Conservation (phyloP, 2,113 vertebrate genomes). For the Orycteropus afer region DNA sequence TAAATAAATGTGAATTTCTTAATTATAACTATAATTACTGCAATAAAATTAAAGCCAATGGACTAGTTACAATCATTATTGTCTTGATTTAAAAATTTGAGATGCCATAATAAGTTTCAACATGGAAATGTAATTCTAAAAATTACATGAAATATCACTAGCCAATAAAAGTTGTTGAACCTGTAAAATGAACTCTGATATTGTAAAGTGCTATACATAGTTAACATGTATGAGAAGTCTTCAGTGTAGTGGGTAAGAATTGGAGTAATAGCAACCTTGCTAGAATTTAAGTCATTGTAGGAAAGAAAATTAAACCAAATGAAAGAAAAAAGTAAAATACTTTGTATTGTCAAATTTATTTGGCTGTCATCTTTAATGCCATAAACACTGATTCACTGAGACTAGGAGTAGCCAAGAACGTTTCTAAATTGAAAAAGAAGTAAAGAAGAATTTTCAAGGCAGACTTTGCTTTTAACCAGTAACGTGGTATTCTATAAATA, state of each 20-base stretch:
- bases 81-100: constrained; percentile 53
- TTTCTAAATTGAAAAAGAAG: constrained; percentile 24
- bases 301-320: constrained; percentile 38
- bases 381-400: background rate
- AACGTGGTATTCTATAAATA: background rate
- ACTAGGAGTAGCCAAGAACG: background rate
- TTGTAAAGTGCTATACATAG: background rate
- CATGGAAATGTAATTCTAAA: constrained; percentile 36
- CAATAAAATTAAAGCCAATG: constrained; percentile 46
- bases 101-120: constrained; percentile 27
- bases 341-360: background rate
- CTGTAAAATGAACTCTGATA: background rate
- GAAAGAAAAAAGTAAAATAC: constrained; percentile 41
- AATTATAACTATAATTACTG: constrained; percentile 63
- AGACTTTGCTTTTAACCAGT: background rate
- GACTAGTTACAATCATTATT: constrained; percentile 54
- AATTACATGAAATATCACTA: constrained; percentile 4
- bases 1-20: constrained; percentile 56
- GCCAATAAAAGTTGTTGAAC: background rate
- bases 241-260: background rate
- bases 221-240: background rate
- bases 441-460: background rate
- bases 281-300: background rate
- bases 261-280: background rate
- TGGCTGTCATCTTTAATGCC: background rate